phyloP scores from a whole-genome alignment of 2,888 invertebrate genomes.

The Tipula helvola region DNA sequence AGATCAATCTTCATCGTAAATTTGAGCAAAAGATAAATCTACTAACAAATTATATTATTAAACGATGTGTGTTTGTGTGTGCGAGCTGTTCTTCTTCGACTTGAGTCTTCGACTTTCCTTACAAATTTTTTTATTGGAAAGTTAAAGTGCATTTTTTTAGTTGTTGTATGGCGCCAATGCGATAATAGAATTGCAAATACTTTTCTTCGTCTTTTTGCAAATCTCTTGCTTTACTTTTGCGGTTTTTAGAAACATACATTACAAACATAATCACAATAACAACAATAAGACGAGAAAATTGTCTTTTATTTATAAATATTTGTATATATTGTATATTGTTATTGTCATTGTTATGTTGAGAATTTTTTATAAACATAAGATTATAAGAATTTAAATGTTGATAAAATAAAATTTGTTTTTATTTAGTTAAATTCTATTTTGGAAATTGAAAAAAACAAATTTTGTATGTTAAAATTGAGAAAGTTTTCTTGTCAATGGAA shows the following conservation, averaged over 20 bases:
- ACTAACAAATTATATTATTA: not conserved
- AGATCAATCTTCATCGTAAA: not conserved
- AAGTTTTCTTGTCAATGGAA: not conserved
- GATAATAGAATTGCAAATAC: constrained; percentile 4
- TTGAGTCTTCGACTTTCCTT: not conserved
- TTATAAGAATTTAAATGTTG: not conserved
- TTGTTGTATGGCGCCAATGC: not conserved
- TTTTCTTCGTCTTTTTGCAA: not conserved
- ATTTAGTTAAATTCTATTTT: not conserved
- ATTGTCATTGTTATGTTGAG: not conserved
- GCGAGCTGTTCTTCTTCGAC: not conserved
- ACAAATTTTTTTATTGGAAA: not conserved
- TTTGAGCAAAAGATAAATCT: not conserved
- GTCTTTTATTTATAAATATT: not conserved
- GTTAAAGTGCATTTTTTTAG: not conserved
- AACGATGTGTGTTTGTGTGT: not conserved
- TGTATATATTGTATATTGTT: not conserved
- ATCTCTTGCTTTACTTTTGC: not conserved
- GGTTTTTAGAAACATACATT: not conserved
- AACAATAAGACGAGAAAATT: not conserved
- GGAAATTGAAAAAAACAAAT: not conserved
- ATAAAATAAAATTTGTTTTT: not conserved
- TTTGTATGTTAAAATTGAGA: not conserved
- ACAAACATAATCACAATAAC: not conserved
- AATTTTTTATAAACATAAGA: not conserved